Percentiles rank a stretch among this genome's conserved stretches.
Conservation (phyloP, 1,140 invertebrate genomes). For the Kradibia gibbosae region DNA sequence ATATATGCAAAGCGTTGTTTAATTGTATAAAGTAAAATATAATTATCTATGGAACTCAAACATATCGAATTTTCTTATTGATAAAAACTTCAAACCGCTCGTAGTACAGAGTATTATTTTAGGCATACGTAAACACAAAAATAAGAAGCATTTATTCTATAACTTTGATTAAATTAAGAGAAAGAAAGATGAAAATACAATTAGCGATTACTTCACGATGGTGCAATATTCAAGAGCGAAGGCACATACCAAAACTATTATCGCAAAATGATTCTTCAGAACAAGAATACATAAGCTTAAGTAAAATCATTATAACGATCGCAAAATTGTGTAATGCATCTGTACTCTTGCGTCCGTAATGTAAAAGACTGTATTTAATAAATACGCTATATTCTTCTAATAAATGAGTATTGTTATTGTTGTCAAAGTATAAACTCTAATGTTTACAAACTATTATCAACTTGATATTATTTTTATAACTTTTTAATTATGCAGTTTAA, state of each 20-base stretch:
- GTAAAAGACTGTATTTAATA: conserved; percentile 68
- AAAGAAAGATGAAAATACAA: neutral
- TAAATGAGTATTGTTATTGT: neutral
- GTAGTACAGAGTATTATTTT: conserved; percentile 26
- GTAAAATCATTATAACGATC: conserved; percentile 4
- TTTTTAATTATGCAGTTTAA: neutral
- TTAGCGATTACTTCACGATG: neutral
- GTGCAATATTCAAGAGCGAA: neutral
- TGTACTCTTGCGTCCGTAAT: conserved; percentile 47
- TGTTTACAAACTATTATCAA: too few species aligned
- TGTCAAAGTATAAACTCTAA: too few species aligned
- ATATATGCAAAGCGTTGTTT: neutral
- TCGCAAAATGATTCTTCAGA: neutral
- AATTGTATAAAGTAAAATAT: conserved; percentile 11
- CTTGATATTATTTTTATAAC: neutral
- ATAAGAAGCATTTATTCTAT: neutral
- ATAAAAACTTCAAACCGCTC: neutral
- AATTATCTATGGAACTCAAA: neutral
- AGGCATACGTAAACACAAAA: conserved; percentile 7
- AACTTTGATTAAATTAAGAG: neutral
- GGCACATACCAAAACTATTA: conserved; percentile 7
- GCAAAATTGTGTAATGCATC: neutral
- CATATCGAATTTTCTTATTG: neutral
- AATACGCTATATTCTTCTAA: conserved; percentile 54
- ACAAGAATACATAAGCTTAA: neutral